Percentiles rank a stretch among this genome's conserved stretches.
phyloP scores from a whole-genome alignment of 2,888 invertebrate genomes.

The Mesorhabditis spiculigera region DNA sequence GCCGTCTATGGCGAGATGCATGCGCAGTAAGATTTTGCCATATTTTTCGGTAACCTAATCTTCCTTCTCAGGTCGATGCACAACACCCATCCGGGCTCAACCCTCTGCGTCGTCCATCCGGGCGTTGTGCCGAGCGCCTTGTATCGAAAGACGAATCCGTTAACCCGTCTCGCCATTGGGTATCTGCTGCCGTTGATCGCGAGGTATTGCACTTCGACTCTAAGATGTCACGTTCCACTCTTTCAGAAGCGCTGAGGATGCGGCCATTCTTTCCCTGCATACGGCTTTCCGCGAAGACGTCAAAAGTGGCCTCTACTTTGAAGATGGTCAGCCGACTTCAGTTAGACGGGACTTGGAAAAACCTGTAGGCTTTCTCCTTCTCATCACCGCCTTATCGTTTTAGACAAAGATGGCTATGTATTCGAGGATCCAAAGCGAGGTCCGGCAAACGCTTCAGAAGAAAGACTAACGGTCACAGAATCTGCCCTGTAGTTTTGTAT shows the following conservation, averaged over 20 bases:
- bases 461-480: no score
- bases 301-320: not conserved
- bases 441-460: not conserved
- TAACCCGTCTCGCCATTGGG: not conserved
- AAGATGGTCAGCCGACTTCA: not conserved
- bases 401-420: not conserved
- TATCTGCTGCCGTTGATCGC: not conserved
- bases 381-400: not conserved
- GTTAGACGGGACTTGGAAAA: not conserved
- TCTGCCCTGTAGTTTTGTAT: no score
- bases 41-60: not conserved
- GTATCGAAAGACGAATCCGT: not conserved
- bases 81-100: not conserved
- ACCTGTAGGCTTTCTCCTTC: not conserved
- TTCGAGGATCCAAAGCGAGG: not conserved
- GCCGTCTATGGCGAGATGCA: not conserved
- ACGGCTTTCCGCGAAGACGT: not conserved
- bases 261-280: not conserved
- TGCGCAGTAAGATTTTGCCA: not conserved
- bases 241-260: constrained; percentile 4
- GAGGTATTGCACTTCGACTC: not conserved
- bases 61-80: constrained; percentile 1
- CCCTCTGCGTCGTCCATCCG: not conserved
- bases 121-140: not conserved
- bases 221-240: not conserved